phyloP scores from a whole-genome alignment of 1,140 invertebrate genomes.

The Plectus sambesii region DNA sequence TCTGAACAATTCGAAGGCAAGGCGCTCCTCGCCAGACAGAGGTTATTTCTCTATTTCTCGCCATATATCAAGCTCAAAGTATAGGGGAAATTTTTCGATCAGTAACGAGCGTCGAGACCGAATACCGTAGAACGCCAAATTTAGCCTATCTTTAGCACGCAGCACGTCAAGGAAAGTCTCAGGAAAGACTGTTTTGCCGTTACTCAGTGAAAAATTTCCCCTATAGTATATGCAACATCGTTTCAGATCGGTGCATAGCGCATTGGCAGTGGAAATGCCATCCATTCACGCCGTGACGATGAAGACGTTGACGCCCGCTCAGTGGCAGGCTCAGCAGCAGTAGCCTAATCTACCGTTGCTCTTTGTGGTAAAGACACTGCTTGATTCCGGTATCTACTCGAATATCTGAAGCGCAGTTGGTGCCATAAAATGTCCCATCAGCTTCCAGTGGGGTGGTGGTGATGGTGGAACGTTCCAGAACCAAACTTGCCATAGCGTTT shows the following conservation, averaged over 20 bases:
- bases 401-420: background rate
- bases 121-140: too few relatives aligned
- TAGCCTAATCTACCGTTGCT: background rate
- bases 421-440: too few relatives aligned
- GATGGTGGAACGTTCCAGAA: too few relatives aligned
- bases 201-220: too few relatives aligned
- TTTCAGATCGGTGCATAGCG: constrained; percentile 66
- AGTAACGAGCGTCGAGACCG: too few relatives aligned
- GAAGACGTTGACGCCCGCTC: constrained; percentile 72
- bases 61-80: background rate
- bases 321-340: constrained; percentile 55
- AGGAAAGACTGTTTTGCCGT: too few relatives aligned
- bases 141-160: too few relatives aligned
- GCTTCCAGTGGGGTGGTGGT: too few relatives aligned
- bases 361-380: constrained; percentile 11
- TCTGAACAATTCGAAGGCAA: constrained; percentile 73
- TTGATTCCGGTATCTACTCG: constrained; percentile 52
- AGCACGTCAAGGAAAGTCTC: too few relatives aligned
- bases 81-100: too few relatives aligned
- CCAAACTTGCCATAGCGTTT: constrained; percentile 4
- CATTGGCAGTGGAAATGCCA: constrained; percentile 70
- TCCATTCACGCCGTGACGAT: constrained; percentile 80
- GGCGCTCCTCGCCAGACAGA: constrained; percentile 65
- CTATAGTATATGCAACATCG: constrained; percentile 59
- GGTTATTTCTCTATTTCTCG: constrained; percentile 51